Evolutionary conservation across 2,888 invertebrate species (phyloP).

Genomic region (Protonemura montana): DNA sequence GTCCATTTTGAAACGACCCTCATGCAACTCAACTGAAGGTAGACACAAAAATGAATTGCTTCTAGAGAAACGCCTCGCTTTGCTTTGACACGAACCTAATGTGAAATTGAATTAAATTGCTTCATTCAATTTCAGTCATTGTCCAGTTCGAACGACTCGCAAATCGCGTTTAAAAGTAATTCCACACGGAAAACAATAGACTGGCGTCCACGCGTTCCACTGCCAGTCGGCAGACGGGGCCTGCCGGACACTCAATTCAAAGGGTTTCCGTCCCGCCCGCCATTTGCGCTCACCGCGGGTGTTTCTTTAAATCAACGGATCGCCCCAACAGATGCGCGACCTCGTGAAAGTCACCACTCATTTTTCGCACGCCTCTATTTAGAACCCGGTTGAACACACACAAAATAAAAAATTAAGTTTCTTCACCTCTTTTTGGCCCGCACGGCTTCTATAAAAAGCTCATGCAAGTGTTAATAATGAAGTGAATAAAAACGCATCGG

Average conservation of each 20-base stretch:
- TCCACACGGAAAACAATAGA: neutral
- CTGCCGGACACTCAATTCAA: neutral
- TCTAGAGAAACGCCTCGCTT: neutral
- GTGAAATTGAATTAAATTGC: neutral
- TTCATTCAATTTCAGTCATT: neutral
- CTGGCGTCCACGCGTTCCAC: neutral
- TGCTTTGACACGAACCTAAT: constrained; percentile 1
- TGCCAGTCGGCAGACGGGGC: neutral
- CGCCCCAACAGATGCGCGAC: neutral
- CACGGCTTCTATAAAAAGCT: neutral
- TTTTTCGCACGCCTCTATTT: constrained; percentile 39
- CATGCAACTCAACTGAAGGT: too few species aligned
- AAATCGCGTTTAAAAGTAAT: neutral
- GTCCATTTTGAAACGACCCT: too few species aligned
- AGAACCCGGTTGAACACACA: neutral
- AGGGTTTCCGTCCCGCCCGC: neutral
- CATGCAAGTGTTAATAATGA: constrained; percentile 39
- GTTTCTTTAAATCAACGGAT: constrained; percentile 24
- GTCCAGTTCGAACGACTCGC: neutral
- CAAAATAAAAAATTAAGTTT: neutral
- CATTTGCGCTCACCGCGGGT: constrained; percentile 40
- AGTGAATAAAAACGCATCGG: constrained; percentile 8
- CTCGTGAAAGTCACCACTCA: constrained; percentile 34
- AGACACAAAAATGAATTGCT: neutral
- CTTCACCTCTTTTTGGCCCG: neutral